phyloP scores from a whole-genome alignment of 2,113 vertebrate genomes.

The Morone saxatilis region DNA sequence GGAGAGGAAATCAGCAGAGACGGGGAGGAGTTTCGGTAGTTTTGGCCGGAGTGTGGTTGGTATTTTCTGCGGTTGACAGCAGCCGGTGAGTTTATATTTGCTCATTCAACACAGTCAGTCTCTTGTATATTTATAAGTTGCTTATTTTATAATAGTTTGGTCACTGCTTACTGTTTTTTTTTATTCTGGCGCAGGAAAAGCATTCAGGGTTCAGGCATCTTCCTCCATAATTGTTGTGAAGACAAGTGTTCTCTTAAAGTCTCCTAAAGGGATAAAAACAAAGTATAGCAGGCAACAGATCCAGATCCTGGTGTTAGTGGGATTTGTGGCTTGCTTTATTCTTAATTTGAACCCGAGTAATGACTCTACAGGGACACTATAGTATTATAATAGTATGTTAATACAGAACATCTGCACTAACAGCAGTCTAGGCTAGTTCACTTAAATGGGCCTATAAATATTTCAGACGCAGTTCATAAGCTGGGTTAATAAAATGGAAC shows the following conservation, averaged over 20 bases:
- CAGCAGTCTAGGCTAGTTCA: background rate
- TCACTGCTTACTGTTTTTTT: background rate
- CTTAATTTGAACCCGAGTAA: slow-evolving; percentile 27
- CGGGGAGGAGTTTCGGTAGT: slow-evolving; percentile 46
- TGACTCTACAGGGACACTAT: background rate
- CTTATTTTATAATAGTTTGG: background rate
- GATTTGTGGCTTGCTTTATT: slow-evolving; percentile 30
- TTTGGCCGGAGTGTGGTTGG: slow-evolving; percentile 18
- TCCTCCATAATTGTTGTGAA: background rate
- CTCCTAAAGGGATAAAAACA: slow-evolving; percentile 5
- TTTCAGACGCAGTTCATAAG: background rate
- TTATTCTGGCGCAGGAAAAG: background rate
- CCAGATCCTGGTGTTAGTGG: slow-evolving; percentile 4
- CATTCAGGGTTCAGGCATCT: background rate
- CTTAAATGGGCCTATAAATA: background rate
- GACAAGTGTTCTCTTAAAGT: background rate
- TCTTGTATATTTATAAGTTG: background rate
- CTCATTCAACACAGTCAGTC: slow-evolving; percentile 16
- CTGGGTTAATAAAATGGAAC: background rate
- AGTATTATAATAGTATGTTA: slow-evolving; percentile 14
- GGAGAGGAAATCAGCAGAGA: background rate
- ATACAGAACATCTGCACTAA: slow-evolving; percentile 7
- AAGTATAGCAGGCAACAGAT: background rate
- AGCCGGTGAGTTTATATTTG: slow-evolving; percentile 68
- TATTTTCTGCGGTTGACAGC: slow-evolving; percentile 50